Percentiles rank a stretch among this genome's conserved stretches.
Evolutionary conservation across 2,113 vertebrate genomes (phyloP).

Genomic region (Chrysemys picta): DNA sequence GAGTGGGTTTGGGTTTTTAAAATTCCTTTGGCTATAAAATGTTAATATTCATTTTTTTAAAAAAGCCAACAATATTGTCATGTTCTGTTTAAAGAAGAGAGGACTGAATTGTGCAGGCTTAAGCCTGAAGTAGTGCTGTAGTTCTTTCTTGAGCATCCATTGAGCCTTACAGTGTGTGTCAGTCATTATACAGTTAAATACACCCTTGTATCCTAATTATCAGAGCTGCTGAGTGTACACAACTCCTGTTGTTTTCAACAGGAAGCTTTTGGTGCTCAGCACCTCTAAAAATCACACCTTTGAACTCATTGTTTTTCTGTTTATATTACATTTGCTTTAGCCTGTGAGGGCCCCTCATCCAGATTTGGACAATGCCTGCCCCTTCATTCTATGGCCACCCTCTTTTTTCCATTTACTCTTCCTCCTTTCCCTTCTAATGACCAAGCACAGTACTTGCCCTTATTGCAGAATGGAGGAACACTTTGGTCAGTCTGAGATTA

Average conservation of each 20-base stretch:
- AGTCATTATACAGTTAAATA: background rate
- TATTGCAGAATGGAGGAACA: background rate
- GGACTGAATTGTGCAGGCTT: fast-evolving
- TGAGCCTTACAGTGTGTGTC: fast-evolving
- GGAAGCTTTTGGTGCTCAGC: background rate
- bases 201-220: fast-evolving
- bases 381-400: background rate
- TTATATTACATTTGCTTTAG: background rate
- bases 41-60: background rate
- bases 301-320: background rate
- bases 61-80: background rate
- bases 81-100: background rate
- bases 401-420: background rate
- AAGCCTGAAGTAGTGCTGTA: background rate
- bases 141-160: background rate
- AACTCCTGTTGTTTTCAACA: background rate
- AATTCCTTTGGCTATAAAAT: background rate
- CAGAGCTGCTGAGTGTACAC: background rate
- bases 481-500: background rate
- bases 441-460: background rate
- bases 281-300: background rate
- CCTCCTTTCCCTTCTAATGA: background rate
- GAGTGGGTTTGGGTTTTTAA: background rate
- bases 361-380: background rate
- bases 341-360: background rate